Base-by-base conservation (phyloP, 2,888 invertebrate genomes). In the Hetaerina titia region DNA sequence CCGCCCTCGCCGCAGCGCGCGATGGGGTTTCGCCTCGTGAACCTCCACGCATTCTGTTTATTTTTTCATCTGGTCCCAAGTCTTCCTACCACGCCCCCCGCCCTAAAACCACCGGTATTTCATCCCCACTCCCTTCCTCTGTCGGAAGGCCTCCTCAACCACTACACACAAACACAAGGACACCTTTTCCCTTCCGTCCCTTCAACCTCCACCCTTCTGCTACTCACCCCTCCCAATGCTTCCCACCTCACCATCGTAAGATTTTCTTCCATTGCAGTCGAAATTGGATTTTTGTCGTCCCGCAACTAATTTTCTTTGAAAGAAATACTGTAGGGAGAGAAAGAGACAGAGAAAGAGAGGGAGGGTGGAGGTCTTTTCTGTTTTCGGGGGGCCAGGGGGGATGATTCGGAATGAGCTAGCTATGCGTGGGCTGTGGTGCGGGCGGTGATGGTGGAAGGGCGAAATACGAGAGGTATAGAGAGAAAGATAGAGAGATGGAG, bases 291-390 rank as follows among this genome's bases (percentile, higher is more conserved):
- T 92, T 69, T 69, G 69, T 56, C 56, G 56, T 56, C 56, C 22
- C 69, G n/a, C 69, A 22, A n/a, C 92, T 92, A 92, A 92, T 92
- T 92, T 69, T 69, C 92, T 69, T 15, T 15, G 56, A 45, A 74
- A 69, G 92, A 92, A 56, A 69, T 56, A 69, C 57, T 22, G 74
- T 17, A 13, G 60, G 58, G 25, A 9, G 25, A 90, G 92, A 74
- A 69, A 11, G 92, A 56, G 45, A 7, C 31, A 89, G n/a, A 9
- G 19, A n/a, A n/a, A n/a, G 81, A 31, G 81, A 31, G 25, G 81
- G 69, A 31, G 31, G 31, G 25, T n/a, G 74, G 25, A 9, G 74
- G 22, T 7, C 69, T 69, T 22, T 22, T 69, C 19, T 2, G 81
- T n/a, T 17, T 45, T 45, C 45, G 45, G 45, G 45, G 45, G 60